A percentile compares a stretch with the other conserved stretches of the same genome.
phyloP scores from a whole-genome alignment of 2,113 vertebrate genomes.

The Python bivittatus region DNA sequence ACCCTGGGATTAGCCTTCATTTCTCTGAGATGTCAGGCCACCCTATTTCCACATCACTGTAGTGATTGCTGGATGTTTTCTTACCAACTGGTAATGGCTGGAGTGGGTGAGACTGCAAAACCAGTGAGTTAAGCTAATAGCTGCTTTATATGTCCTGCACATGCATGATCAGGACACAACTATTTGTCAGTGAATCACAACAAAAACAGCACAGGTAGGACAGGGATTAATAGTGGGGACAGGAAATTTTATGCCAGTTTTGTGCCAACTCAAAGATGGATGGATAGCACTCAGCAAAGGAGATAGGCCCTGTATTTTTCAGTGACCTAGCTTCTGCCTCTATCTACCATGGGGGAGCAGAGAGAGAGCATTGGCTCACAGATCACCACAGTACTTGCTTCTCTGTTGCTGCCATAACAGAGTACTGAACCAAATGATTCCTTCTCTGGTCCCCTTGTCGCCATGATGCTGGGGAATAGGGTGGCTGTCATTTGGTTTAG shows the following conservation, averaged over 20 bases:
- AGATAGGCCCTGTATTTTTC: background rate
- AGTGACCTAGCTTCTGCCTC: background rate
- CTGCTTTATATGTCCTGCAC: background rate
- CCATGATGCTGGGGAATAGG: background rate
- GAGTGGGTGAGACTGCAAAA: background rate
- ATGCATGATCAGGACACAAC: background rate
- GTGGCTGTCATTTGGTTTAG: background rate
- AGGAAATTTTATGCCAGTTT: background rate
- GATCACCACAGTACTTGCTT: background rate
- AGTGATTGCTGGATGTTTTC: background rate
- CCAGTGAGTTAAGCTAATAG: background rate
- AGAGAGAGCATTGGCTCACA: background rate
- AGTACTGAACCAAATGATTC: background rate
- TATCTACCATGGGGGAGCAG: background rate
- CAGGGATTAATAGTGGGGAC: background rate
- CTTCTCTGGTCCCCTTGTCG: background rate
- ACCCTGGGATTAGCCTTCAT: background rate
- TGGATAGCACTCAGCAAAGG: background rate
- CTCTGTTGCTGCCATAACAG: background rate
- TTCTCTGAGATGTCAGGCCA: background rate
- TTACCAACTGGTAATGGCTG: background rate
- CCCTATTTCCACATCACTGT: background rate
- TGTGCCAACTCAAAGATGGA: background rate
- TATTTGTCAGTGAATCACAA: background rate
- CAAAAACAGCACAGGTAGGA: background rate